Evolutionary conservation across 53 echinoderm and acorn worm genomes (phyloP).

Genomic region (Holothuria scabra): DNA sequence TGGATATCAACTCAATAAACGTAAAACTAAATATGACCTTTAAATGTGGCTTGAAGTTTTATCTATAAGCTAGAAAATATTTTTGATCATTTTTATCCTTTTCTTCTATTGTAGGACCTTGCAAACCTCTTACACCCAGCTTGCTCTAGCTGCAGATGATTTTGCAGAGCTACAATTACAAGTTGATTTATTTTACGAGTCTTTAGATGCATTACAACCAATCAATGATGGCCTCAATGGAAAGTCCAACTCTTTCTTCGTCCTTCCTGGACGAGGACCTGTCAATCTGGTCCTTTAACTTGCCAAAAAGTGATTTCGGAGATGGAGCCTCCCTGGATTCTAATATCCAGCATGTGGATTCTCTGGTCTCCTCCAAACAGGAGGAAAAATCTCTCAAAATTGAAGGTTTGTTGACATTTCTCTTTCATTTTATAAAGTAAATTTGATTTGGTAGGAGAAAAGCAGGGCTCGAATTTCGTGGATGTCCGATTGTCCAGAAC

Average conservation of each 20-base stretch:
- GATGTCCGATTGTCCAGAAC: no score
- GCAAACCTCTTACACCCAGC: slow-evolving; percentile 20
- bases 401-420: no score
- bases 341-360: slow-evolving; percentile 27
- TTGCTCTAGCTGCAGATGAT: slow-evolving; percentile 40
- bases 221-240: slow-evolving; percentile 35
- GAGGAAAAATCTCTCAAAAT: neutral
- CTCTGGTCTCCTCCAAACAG: slow-evolving; percentile 35
- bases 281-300: slow-evolving; percentile 34
- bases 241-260: neutral
- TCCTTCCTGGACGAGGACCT: slow-evolving; percentile 45
- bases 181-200: slow-evolving; percentile 19
- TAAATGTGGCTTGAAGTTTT: no score
- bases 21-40: no score
- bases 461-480: no score
- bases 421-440: no score
- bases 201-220: slow-evolving; percentile 23
- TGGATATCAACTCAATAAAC: no score
- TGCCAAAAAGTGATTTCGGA: slow-evolving; percentile 17
- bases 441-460: no score
- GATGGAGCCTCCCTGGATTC: slow-evolving; percentile 51
- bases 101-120: slow-evolving; percentile 26
- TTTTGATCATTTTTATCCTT: neutral
- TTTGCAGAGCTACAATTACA: neutral
- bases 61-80: no score